Conservation (phyloP, 2,797 vertebrate genomes). For the Triplophysa bombifrons region DNA sequence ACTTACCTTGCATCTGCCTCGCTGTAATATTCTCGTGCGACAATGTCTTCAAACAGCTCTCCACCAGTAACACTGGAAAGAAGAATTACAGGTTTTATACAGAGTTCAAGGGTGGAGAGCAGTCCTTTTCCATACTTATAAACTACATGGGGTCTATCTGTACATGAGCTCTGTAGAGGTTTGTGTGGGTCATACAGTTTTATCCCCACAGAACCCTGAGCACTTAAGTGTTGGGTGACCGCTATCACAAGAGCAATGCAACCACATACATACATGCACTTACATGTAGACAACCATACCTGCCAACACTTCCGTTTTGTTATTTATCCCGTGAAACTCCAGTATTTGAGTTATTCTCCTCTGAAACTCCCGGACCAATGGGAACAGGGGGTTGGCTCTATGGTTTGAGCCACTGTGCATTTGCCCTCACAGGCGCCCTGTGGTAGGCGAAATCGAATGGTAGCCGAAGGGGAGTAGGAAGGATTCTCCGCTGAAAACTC, state of each 20-base stretch:
- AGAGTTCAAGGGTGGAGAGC: conserved; percentile 4
- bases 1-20: conserved; percentile 95
- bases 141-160: background rate
- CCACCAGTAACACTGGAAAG: conserved; percentile 90
- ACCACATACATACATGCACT: background rate
- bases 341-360: no score
- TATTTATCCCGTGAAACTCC: no score
- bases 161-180: background rate
- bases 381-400: no score
- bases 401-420: no score
- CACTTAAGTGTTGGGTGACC: conserved; percentile 1
- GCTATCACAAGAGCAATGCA: background rate
- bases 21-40: conserved; percentile 98
- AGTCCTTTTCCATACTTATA: background rate
- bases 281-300: background rate
- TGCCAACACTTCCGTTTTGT: no score
- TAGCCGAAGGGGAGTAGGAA: no score
- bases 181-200: conserved; percentile 1
- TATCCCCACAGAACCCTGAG: background rate
- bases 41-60: conserved; percentile 98
- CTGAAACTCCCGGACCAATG: no score
- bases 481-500: no score
- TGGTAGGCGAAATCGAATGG: no score
- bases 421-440: no score
- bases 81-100: conserved; percentile 13